Conservation (phyloP, 2,888 invertebrate genomes). For the Philaethria dido region DNA sequence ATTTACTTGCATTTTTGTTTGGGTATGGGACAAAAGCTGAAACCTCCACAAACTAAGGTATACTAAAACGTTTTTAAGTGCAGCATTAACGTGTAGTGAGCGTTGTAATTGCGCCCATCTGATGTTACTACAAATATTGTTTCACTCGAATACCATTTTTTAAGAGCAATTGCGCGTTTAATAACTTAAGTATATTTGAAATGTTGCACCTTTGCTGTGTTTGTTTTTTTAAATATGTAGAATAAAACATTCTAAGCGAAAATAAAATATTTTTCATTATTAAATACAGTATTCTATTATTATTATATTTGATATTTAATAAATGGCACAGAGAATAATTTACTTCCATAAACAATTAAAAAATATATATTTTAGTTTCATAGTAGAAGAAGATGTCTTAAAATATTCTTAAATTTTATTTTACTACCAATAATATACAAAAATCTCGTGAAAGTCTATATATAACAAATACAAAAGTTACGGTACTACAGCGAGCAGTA, state of each 20-base stretch:
- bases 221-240: not conserved
- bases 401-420: too few species aligned
- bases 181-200: constrained; percentile 22
- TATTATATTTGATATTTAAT: too few species aligned
- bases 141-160: constrained; percentile 42
- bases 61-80: constrained; percentile 73
- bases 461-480: not conserved
- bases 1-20: constrained; percentile 45
- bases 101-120: constrained; percentile 65
- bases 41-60: constrained; percentile 55
- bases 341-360: not conserved
- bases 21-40: constrained; percentile 48
- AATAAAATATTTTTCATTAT: not conserved
- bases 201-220: not conserved
- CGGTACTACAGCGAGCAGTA: not conserved
- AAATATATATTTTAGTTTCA: not conserved
- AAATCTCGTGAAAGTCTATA: not conserved
- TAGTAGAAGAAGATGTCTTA: not conserved
- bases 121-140: constrained; percentile 58
- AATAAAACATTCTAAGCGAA: not conserved
- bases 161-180: constrained; percentile 31
- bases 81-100: constrained; percentile 54
- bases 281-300: not conserved
- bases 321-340: too few species aligned
- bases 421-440: not conserved